These are phyloP conservation scores for Meiosimyza platycephala DNA, from an alignment of 2,888 invertebrate genomes.

Conservation along the genomic window DNA sequence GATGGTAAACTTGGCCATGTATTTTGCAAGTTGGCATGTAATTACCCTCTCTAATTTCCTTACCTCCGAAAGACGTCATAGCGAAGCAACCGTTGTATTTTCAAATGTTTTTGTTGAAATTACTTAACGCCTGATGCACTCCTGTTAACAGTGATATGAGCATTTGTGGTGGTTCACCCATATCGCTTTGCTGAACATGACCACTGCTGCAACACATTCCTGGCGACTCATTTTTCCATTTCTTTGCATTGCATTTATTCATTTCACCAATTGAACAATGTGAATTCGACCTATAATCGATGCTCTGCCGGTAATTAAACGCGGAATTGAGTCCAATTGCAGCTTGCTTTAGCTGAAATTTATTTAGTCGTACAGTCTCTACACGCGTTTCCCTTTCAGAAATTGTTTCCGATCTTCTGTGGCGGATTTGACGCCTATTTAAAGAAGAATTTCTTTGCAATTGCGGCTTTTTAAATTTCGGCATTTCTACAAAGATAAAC, in stretches of 20 bases:
- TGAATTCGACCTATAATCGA: not conserved
- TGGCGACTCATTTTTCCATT: slow-evolving; percentile 8
- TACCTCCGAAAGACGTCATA: slow-evolving; percentile 33
- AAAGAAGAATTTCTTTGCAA: too few species aligned
- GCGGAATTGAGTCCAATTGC: not conserved
- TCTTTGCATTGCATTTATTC: slow-evolving; percentile 12
- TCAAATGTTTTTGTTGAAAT: slow-evolving; percentile 23
- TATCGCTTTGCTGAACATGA: not conserved
- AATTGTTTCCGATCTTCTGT: too few species aligned
- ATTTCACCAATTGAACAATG: slow-evolving; percentile 9
- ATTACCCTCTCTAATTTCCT: slow-evolving; percentile 21
- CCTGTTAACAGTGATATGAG: slow-evolving; percentile 29
- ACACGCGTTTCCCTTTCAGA: too few species aligned
- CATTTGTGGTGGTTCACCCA: slow-evolving; percentile 39
- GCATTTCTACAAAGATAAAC: too few species aligned
- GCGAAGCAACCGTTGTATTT: slow-evolving; percentile 32
- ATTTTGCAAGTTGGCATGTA: slow-evolving; percentile 26
- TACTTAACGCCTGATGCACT: slow-evolving; percentile 14
- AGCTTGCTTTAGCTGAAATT: not conserved
- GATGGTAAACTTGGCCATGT: slow-evolving; percentile 15
- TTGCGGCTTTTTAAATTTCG: too few species aligned
- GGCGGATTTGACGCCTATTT: too few species aligned
- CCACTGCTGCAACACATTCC: slow-evolving; percentile 24
- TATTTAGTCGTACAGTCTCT: too few species aligned
- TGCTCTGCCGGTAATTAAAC: not conserved